Percentiles rank a stretch among this genome's conserved stretches.
Evolutionary conservation across 2,888 invertebrate genomes (phyloP).

Genomic region (Athalia circularis): DNA sequence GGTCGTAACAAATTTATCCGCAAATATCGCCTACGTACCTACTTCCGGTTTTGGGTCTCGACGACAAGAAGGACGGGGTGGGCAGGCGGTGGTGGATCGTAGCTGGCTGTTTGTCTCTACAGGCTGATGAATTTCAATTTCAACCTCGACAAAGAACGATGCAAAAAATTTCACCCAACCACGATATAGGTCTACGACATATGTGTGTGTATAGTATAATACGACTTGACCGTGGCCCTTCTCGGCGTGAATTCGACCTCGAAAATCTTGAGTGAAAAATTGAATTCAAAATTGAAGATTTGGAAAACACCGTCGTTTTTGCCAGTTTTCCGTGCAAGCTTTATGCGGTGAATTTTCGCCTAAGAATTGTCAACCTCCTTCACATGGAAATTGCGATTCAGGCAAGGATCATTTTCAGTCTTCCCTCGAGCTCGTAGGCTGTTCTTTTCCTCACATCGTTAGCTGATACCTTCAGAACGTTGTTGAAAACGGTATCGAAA

Average conservation of each 20-base stretch:
- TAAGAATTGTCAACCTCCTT: too few relatives aligned
- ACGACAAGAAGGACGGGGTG: not conserved
- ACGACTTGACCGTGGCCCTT: too few relatives aligned
- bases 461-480: conserved; percentile 36
- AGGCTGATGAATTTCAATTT: conserved; percentile 31
- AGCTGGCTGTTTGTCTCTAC: conserved; percentile 6
- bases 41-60: not conserved
- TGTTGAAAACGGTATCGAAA: conserved; percentile 30
- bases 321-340: too few relatives aligned
- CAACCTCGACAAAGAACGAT: not conserved
- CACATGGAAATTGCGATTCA: too few relatives aligned
- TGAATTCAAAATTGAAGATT: too few relatives aligned
- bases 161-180: conserved; percentile 16
- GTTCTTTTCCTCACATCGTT: conserved; percentile 22
- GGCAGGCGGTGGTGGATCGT: not conserved
- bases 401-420: too few relatives aligned
- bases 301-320: too few relatives aligned
- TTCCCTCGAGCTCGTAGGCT: not conserved
- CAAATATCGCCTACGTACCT: not conserved
- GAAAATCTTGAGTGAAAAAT: too few relatives aligned
- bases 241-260: too few relatives aligned
- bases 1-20: conserved; percentile 1
- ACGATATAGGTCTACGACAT: not conserved
- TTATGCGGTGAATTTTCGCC: too few relatives aligned
- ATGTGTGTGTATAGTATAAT: too few relatives aligned